phyloP scores from a whole-genome alignment of 2,888 invertebrate species.

The Artemia sinica region DNA sequence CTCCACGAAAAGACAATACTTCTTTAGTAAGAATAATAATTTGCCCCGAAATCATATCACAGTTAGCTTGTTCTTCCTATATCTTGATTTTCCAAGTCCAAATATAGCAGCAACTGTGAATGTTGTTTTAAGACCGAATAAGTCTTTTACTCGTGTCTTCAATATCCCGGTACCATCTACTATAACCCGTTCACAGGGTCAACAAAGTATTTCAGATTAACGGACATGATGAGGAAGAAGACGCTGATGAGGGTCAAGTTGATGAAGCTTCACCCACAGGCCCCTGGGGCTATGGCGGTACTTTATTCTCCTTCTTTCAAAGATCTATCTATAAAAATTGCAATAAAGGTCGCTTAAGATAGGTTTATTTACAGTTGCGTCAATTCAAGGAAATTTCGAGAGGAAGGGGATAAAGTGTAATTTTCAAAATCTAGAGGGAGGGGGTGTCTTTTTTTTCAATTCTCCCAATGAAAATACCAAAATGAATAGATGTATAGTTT shows the following conservation, averaged over 20 bases:
- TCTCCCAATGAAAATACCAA: too few relatives aligned
- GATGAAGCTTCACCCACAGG: too few relatives aligned
- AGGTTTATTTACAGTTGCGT: too few relatives aligned
- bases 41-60: slow-evolving; percentile 54
- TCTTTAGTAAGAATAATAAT: slow-evolving; percentile 47
- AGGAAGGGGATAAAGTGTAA: too few relatives aligned
- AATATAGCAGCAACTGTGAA: slow-evolving; percentile 58
- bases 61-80: slow-evolving; percentile 58
- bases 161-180: slow-evolving; percentile 41
- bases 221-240: slow-evolving; percentile 30
- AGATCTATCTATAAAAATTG: too few relatives aligned
- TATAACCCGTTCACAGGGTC: slow-evolving; percentile 23
- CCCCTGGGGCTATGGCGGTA: too few relatives aligned
- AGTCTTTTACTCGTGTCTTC: slow-evolving; percentile 56
- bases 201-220: slow-evolving; percentile 34
- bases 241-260: slow-evolving; percentile 29
- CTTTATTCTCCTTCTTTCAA: too few relatives aligned
- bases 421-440: too few relatives aligned
- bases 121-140: slow-evolving; percentile 57
- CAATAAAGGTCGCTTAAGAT: too few relatives aligned
- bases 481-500: too few relatives aligned
- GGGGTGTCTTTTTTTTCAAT: too few relatives aligned
- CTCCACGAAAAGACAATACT: slow-evolving; percentile 34
- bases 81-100: slow-evolving; percentile 57
- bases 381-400: too few relatives aligned